These are phyloP conservation scores for Crocallis elinguaria DNA, from an alignment of 2,888 invertebrate species.

Conservation along the genomic window DNA sequence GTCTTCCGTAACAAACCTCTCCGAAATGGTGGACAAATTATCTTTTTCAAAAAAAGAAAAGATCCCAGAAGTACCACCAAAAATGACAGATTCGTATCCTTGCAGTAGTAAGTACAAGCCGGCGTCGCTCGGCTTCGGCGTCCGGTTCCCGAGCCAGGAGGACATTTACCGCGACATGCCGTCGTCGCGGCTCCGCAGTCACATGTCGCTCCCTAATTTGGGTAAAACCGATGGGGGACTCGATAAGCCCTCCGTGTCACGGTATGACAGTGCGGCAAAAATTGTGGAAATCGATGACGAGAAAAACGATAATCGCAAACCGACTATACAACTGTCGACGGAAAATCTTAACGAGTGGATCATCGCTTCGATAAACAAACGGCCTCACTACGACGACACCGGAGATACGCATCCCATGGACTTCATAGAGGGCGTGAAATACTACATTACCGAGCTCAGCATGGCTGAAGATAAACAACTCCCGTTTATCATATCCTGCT, in stretches of 20 bases:
- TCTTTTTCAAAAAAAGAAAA: constrained; percentile 67
- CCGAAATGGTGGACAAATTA: constrained; percentile 80
- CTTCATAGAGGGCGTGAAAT: constrained; percentile 73
- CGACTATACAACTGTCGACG: constrained; percentile 60
- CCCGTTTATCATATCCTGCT: constrained; percentile 73
- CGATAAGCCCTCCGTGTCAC: constrained; percentile 57
- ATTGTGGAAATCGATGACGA: constrained; percentile 75
- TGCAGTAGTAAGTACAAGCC: constrained; percentile 73
- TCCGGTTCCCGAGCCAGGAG: constrained; percentile 79
- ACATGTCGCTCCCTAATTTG: constrained; percentile 79
- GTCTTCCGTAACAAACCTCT: constrained; percentile 77
- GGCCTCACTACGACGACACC: constrained; percentile 75
- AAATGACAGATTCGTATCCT: constrained; percentile 57
- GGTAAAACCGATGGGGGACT: constrained; percentile 65
- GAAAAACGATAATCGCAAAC: constrained; percentile 49
- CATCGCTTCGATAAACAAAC: constrained; percentile 69
- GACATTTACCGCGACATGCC: constrained; percentile 76
- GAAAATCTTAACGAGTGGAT: constrained; percentile 76
- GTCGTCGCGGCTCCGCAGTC: constrained; percentile 74
- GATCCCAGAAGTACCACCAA: constrained; percentile 52
- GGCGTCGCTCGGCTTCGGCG: constrained; percentile 73
- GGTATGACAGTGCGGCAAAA: constrained; percentile 58
- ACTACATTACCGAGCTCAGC: constrained; percentile 73
- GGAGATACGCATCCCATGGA: constrained; percentile 78
- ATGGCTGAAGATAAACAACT: constrained; percentile 71